A percentile compares a stretch with the other conserved stretches of the same genome.
phyloP scores from a whole-genome alignment of 2,113 vertebrate genomes.

The Serranochromis macrocephalus region DNA sequence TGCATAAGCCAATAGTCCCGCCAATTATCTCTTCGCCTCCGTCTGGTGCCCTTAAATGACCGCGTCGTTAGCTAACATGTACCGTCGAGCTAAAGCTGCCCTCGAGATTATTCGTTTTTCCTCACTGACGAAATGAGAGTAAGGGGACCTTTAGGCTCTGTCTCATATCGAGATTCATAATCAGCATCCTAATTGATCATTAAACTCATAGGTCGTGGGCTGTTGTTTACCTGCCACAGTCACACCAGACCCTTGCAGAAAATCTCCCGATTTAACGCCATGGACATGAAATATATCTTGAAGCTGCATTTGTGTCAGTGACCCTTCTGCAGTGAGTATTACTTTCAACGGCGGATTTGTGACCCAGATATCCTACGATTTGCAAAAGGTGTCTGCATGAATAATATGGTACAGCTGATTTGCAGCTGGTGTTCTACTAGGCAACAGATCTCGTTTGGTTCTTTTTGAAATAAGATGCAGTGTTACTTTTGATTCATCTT shows the following conservation, averaged over 20 bases:
- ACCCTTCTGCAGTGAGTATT: neutral
- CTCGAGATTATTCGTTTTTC: neutral
- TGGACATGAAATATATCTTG: neutral
- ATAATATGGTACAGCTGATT: neutral
- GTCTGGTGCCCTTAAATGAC: neutral
- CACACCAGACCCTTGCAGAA: neutral
- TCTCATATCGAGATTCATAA: neutral
- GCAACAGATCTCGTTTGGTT: neutral
- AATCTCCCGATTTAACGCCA: neutral
- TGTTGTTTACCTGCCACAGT: neutral
- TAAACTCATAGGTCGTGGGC: neutral
- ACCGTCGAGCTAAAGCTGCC: neutral
- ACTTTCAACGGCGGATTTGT: neutral
- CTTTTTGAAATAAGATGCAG: neutral
- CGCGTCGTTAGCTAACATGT: neutral
- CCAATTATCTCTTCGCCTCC: neutral
- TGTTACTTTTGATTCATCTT: neutral
- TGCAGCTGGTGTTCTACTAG: neutral
- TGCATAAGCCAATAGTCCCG: conserved; percentile 3
- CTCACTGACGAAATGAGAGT: neutral
- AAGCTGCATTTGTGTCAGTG: neutral
- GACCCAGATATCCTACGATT: neutral
- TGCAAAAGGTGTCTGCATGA: neutral
- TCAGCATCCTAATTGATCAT: neutral
- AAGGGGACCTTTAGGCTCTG: neutral